Base-by-base conservation (phyloP, 2,113 vertebrate species). In the Dolichotis patagonum region DNA sequence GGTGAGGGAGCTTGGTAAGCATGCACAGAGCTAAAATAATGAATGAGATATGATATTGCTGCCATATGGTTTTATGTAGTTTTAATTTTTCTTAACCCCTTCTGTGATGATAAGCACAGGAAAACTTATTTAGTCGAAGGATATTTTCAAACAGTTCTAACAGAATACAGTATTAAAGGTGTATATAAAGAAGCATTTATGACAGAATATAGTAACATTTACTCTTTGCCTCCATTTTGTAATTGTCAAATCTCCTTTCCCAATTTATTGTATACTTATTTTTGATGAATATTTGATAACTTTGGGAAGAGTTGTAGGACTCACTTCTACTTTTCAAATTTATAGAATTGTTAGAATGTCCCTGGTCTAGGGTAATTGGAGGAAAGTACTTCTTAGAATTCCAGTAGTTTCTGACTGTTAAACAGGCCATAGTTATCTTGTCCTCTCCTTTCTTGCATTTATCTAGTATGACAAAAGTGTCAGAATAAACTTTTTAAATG, bases 371-470 rank as follows among this genome's bases (percentile, higher is more conserved):
- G 30, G 41, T 65, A 84, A 46, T 63, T 84, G n/a, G 67, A 90
- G 41, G 54, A 89, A 89, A 93, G 17, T 83, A 11, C 35, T 17
- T 85, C 32, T 73, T 92, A 75, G 46, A 85, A 52, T 85, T 88
- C 24, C 8, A 82, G 35, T 83, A 54, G 41, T 58, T 83, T 80
- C 30, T 30, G 32, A 19, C 58, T 84, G 1, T 87, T n/a, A 56
- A 26, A 92, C 26, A 46, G 49, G 10, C 19, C 22, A 46, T 54
- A 69, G 62, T 90, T 60, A 69, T 5, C n/a, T 78, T 78, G 5
- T 91, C 30, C 52, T 89, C 52, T 86, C 54, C n/a, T 95, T 83
- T 86, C n/a, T 75, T 88, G 28, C 88, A 73, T 75, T 52, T 91
- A 88, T 52, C n/a, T n/a, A 73, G 13, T 49, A 65, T 80, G 26